These are phyloP conservation scores for Anastrepha ludens DNA, from an alignment of 1,140 invertebrate genomes.

Conservation along the genomic window DNA sequence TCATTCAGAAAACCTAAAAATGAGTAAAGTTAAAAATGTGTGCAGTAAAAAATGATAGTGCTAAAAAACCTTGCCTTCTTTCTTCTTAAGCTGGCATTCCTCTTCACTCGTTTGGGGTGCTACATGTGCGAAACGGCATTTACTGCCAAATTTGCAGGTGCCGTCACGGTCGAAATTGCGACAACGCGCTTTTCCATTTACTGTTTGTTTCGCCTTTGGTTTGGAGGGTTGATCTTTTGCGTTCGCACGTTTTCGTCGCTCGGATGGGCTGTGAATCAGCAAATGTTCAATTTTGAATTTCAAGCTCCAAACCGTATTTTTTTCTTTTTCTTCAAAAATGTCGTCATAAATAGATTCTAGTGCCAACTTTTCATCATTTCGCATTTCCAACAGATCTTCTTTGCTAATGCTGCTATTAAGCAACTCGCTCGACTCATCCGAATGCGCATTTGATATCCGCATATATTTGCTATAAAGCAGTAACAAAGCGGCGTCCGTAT, in stretches of 20 bases:
- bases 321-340: constrained; percentile 80
- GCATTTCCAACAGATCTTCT: constrained; percentile 79
- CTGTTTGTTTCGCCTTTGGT: constrained; percentile 59
- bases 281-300: constrained; percentile 82
- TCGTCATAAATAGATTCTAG: constrained; percentile 84
- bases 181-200: constrained; percentile 77
- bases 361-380: constrained; percentile 81
- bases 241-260: constrained; percentile 76
- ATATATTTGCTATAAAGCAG: constrained; percentile 82
- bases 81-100: constrained; percentile 57
- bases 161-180: constrained; percentile 80
- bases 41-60: too few relatives aligned
- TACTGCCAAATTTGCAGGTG: constrained; percentile 81
- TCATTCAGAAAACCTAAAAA: constrained; percentile 60
- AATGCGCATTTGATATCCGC: constrained; percentile 66
- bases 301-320: constrained; percentile 80
- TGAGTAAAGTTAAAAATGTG: not conserved
- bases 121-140: constrained; percentile 84
- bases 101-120: constrained; percentile 72
- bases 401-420: constrained; percentile 72
- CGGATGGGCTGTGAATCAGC: constrained; percentile 76
- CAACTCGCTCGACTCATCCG: constrained; percentile 58
- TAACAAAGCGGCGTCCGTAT: constrained; percentile 81
- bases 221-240: constrained; percentile 65
- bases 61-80: not conserved